Conservation (phyloP, 64 coral and sea anemone genomes). For the Astreopora myriophthalma region DNA sequence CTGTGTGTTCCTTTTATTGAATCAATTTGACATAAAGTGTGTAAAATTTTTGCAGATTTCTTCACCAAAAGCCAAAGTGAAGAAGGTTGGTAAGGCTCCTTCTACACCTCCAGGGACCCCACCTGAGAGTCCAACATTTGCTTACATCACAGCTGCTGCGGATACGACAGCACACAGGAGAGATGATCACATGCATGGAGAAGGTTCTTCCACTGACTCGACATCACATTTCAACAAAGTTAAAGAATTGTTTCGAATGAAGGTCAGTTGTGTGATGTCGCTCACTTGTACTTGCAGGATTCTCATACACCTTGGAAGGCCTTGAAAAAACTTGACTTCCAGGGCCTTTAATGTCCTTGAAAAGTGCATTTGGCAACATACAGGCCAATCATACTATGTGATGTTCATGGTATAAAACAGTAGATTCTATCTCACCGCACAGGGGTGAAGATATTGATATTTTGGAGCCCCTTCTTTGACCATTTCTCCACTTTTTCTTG, state of each 20-base stretch:
- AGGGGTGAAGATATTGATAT: too few relatives aligned
- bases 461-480: too few relatives aligned
- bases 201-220: background rate
- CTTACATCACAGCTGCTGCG: slow-evolving; percentile 88
- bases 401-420: too few relatives aligned
- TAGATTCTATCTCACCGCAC: too few relatives aligned
- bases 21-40: background rate
- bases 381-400: too few relatives aligned
- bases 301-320: too few relatives aligned
- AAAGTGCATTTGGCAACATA: too few relatives aligned
- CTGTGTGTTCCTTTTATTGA: too few relatives aligned
- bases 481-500: too few relatives aligned
- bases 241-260: slow-evolving; percentile 92
- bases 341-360: too few relatives aligned
- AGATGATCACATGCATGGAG: background rate
- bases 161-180: slow-evolving; percentile 84
- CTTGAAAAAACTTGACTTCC: too few relatives aligned
- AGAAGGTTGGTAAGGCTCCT: slow-evolving; percentile 81
- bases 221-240: slow-evolving; percentile 57
- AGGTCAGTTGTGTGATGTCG: slow-evolving; percentile 52
- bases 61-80: slow-evolving; percentile 20
- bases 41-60: background rate
- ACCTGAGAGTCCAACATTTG: slow-evolving; percentile 81
- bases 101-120: slow-evolving; percentile 94
- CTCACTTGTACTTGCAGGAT: too few relatives aligned